Conservation (phyloP, 2,888 invertebrate species). For the Lacanobia wlatinum region DNA sequence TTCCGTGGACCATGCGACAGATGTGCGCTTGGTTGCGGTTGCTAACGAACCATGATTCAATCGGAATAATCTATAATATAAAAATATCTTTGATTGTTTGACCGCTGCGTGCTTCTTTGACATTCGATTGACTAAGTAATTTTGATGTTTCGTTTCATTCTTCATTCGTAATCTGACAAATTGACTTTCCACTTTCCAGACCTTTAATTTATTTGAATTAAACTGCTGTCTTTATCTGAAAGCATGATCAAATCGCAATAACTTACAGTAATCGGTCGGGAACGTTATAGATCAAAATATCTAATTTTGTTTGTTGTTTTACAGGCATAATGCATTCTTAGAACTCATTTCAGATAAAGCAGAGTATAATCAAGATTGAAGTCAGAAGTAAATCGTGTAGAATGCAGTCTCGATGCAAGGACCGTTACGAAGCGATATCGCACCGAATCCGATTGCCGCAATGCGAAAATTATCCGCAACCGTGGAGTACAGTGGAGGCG, state of each 20-base stretch:
- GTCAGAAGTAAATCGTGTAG: constrained; percentile 80
- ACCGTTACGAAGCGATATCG: constrained; percentile 87
- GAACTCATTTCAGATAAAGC: constrained; percentile 75
- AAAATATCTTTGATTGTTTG: constrained; percentile 82
- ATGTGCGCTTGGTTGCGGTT: constrained; percentile 88
- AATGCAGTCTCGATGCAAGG: constrained; percentile 83
- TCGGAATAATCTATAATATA: constrained; percentile 89
- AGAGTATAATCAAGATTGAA: constrained; percentile 78
- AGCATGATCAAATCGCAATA: constrained; percentile 38
- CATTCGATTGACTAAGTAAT: constrained; percentile 67
- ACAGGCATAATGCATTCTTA: constrained; percentile 64
- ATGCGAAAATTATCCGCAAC: constrained; percentile 88
- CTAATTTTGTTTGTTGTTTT: constrained; percentile 57
- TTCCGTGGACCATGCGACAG: constrained; percentile 88
- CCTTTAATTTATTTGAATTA: constrained; percentile 10
- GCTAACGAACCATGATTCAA: constrained; percentile 88
- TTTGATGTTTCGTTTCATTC: constrained; percentile 45
- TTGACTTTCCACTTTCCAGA: not conserved
- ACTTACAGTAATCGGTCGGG: constrained; percentile 29
- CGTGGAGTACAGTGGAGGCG: constrained; percentile 81
- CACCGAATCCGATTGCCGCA: constrained; percentile 86
- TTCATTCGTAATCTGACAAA: constrained; percentile 29
- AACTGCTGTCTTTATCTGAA: constrained; percentile 20
- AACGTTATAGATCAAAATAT: constrained; percentile 51
- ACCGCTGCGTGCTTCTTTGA: constrained; percentile 79